Percentiles rank a stretch among this genome's conserved stretches.
Conservation (phyloP, 2,888 invertebrate species). For the Orthosia gracilis region DNA sequence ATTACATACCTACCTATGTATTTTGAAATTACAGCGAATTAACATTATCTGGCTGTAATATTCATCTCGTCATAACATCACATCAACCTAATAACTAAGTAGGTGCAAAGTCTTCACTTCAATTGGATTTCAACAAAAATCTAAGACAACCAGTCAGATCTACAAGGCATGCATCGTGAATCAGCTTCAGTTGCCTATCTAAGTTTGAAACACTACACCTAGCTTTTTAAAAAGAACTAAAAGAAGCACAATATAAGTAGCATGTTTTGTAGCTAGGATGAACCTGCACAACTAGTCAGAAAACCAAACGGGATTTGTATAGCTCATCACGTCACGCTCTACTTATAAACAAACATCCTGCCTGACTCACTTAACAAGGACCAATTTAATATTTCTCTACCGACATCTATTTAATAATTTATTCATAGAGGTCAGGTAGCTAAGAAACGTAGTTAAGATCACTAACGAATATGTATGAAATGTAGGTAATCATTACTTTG, state of each 20-base stretch:
- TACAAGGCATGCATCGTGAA: neutral
- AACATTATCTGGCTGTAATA: neutral
- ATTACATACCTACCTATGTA: neutral
- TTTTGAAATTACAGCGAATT: neutral
- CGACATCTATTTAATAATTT: constrained; percentile 18
- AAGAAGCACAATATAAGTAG: constrained; percentile 17
- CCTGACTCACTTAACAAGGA: constrained; percentile 45
- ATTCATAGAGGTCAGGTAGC: constrained; percentile 15
- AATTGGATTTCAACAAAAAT: neutral
- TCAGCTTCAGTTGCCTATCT: neutral
- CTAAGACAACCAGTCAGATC: neutral
- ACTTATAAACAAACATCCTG: constrained; percentile 54
- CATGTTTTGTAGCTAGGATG: constrained; percentile 17
- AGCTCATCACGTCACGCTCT: constrained; percentile 56
- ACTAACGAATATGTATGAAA: constrained; percentile 10
- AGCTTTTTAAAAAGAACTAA: constrained; percentile 18
- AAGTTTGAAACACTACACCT: neutral
- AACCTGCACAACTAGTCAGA: constrained; percentile 52
- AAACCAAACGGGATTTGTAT: constrained; percentile 56
- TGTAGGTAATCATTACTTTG: constrained; percentile 7
- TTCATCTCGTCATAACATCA: neutral
- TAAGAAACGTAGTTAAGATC: constrained; percentile 8
- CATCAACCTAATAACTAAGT: no score
- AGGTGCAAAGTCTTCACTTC: neutral
- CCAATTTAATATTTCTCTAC: constrained; percentile 27